A percentile compares a stretch with the other conserved stretches of the same genome.
Evolutionary conservation across 2,797 vertebrate genomes (phyloP).

Genomic region (Cryptoprocta ferox): DNA sequence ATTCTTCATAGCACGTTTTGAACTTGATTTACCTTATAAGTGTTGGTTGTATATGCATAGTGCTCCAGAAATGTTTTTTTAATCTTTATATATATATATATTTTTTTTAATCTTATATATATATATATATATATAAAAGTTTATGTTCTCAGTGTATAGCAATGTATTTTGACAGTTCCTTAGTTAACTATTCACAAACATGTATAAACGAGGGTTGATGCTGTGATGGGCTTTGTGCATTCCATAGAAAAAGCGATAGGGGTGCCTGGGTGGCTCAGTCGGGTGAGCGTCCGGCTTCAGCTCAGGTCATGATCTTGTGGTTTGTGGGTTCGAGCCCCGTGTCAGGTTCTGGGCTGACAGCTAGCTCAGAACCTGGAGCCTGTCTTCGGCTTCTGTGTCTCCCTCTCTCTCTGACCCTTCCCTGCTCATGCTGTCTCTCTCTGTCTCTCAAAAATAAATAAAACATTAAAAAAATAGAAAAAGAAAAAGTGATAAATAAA

Average conservation of each 20-base stretch:
- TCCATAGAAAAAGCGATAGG: conserved; percentile 2
- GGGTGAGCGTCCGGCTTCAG: no score
- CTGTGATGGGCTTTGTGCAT: neutral
- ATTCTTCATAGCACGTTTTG: neutral
- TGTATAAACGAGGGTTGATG: neutral
- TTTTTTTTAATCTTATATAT: neutral
- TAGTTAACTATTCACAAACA: conserved; percentile 9
- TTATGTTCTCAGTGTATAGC: neutral
- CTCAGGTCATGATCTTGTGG: no score
- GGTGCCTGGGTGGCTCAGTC: no score
- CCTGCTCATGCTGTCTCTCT: no score
- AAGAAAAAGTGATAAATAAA: neutral
- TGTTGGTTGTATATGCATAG: neutral
- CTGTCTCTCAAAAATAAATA: no score
- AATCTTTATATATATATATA: neutral
- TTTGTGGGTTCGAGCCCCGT: no score
- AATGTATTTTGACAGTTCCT: neutral
- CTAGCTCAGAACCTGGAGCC: no score
- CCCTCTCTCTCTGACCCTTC: no score
- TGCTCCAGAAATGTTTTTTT: neutral
- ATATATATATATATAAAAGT: neutral
- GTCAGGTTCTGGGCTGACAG: no score
- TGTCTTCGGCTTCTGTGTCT: no score
- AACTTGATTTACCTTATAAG: neutral
- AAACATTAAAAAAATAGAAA: no score